Conservation (phyloP, 2,797 vertebrate genomes). For the Hyperoplus lanceolatus region DNA sequence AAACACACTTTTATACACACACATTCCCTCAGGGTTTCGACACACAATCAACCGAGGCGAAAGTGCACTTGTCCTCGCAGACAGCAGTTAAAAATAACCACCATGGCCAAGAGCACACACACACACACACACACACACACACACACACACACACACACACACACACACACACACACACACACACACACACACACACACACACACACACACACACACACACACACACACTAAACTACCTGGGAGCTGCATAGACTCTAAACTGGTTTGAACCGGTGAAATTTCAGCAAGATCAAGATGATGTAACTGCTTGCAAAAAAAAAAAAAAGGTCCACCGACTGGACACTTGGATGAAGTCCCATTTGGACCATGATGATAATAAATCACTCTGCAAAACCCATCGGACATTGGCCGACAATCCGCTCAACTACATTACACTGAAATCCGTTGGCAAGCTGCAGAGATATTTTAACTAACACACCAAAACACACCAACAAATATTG, state of each 20-base stretch:
- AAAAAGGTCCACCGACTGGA: not conserved
- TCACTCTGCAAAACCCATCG: too few relatives aligned
- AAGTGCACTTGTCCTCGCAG: constrained; percentile 49
- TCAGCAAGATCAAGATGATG: constrained; percentile 35
- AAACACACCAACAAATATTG: too few relatives aligned
- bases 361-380: not conserved
- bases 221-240: constrained; percentile 56
- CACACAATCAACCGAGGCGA: constrained; percentile 54
- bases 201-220: too few relatives aligned
- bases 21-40: constrained; percentile 22
- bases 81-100: constrained; percentile 76
- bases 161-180: constrained; percentile 17
- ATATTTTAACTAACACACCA: too few relatives aligned
- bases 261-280: constrained; percentile 39
- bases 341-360: not conserved
- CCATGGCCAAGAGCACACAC: constrained; percentile 15
- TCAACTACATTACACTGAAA: too few relatives aligned
- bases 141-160: constrained; percentile 15
- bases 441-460: too few relatives aligned
- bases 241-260: constrained; percentile 19
- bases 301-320: not conserved
- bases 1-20: constrained; percentile 12
- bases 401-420: too few relatives aligned
- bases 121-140: constrained; percentile 14
- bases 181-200: constrained; percentile 11